Base-by-base conservation (phyloP, 2,888 invertebrate species). In the Macrosiphum euphorbiae region DNA sequence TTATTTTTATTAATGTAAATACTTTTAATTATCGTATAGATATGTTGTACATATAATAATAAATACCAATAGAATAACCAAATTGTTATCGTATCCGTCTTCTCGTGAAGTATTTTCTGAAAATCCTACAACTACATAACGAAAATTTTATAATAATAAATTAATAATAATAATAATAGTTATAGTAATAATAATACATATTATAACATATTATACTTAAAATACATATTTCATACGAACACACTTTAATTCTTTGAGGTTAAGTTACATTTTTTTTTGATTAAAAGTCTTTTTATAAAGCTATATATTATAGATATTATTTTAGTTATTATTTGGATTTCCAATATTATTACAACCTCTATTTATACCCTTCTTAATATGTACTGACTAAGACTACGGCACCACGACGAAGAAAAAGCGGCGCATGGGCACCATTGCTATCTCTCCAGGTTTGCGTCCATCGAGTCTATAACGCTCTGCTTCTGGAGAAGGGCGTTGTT, bases 241-340 rank as follows among this genome's bases (percentile, higher is more conserved):
- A 90, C 94, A 94, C 86, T 90, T 94, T 93, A 93, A 93, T 93
- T 93, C 89, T 61, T 89, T 94, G 84, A 90, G 61, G 16, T 90
- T 94, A 94, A 90, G 67, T 94, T 90, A 90, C 41, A n/a, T 61
- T 55, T 67, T 90, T 78, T 86, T 90, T 86, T 94, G 92, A 94
- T 94, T 94, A 94, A 93, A 92, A 94, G 94, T 90, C 93, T 93
- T 92, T 93, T 92, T 93, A 90, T 90, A 88, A 92, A 94, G 90
- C 90, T 90, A 90, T 88, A 61, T 58, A 58, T 47, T 58, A 58
- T 47, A 86, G 11, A 86, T 86, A 47, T 85, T 61, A 52, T 94
- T 90, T 61, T 47, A 61, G 20, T 94, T 90, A 86, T 87, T 87
- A 50, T 87, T 94, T 94, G 94, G 67, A 26, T 92, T 92, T 52